A percentile compares a stretch with the other conserved stretches of the same genome.
These are phyloP conservation scores for Callimorpha dominula DNA, from an alignment of 2,888 invertebrate genomes.

Conservation along the genomic window DNA sequence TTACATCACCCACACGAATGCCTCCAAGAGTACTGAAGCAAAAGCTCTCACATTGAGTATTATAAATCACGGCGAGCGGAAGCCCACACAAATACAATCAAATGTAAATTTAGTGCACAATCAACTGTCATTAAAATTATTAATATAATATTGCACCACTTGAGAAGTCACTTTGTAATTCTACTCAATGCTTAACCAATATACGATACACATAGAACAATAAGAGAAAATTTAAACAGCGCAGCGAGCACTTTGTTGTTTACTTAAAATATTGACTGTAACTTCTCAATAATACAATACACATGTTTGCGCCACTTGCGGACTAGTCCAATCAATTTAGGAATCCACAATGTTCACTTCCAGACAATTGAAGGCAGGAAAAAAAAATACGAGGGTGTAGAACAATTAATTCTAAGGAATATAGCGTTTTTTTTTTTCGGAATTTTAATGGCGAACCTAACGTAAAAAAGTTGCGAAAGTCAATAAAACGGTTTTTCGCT, in stretches of 20 bases:
- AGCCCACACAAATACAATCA: slow-evolving; percentile 25
- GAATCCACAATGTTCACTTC: no score
- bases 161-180: background rate
- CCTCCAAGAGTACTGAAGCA: slow-evolving; percentile 60
- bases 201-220: background rate
- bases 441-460: no score
- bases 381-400: no score
- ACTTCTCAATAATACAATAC: background rate
- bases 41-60: slow-evolving; percentile 60
- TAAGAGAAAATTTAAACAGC: background rate
- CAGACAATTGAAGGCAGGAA: no score
- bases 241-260: no score
- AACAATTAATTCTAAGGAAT: no score
- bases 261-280: background rate
- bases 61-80: slow-evolving; percentile 31
- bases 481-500: no score
- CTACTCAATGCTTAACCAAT: background rate
- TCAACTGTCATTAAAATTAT: background rate
- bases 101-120: background rate
- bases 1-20: slow-evolving; percentile 82
- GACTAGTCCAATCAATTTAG: no score
- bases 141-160: background rate
- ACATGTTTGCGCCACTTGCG: no score
- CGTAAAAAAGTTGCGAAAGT: no score
- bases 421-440: no score